phyloP scores from a whole-genome alignment of 2,113 vertebrate genomes.

The Corydoras sp. region DNA sequence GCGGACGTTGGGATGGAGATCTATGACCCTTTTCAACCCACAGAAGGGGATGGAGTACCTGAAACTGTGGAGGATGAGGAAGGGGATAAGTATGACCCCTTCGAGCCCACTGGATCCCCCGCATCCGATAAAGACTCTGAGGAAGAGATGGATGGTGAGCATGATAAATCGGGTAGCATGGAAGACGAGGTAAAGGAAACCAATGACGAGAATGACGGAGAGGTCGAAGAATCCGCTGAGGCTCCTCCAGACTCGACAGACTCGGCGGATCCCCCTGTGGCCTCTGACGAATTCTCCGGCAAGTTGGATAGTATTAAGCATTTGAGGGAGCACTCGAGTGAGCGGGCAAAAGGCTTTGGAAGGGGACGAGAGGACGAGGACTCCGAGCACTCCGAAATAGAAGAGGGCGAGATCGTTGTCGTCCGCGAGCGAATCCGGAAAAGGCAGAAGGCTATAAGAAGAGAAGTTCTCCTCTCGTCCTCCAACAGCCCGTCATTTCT shows the following conservation, averaged over 20 bases:
- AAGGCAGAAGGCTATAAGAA: conserved; percentile 46
- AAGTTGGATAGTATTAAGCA: conserved; percentile 46
- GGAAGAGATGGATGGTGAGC: conserved; percentile 44
- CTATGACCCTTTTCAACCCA: conserved; percentile 83
- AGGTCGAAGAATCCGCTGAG: too few relatives aligned
- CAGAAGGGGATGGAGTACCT: conserved; percentile 60
- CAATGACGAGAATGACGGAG: too few relatives aligned
- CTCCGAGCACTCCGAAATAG: conserved; percentile 78
- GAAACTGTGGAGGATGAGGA: conserved; percentile 44
- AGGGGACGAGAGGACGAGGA: conserved; percentile 42
- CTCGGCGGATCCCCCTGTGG: conserved; percentile 43
- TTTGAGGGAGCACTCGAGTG: conserved; percentile 44
- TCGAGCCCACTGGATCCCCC: conserved; percentile 85
- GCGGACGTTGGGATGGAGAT: conserved; percentile 61
- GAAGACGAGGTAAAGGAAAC: neutral
- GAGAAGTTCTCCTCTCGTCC: conserved; percentile 35
- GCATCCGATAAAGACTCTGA: conserved; percentile 56
- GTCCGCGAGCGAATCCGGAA: conserved; percentile 50
- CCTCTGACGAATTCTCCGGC: conserved; percentile 25
- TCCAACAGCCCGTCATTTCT: conserved; percentile 55
- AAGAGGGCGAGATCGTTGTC: conserved; percentile 84
- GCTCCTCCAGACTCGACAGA: conserved; percentile 56
- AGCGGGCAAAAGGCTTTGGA: conserved; percentile 27
- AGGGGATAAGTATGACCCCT: conserved; percentile 89
- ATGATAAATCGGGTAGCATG: conserved; percentile 35